These are phyloP conservation scores for Anoplophora glabripennis DNA, from an alignment of 1,140 invertebrate species.

Conservation along the genomic window DNA sequence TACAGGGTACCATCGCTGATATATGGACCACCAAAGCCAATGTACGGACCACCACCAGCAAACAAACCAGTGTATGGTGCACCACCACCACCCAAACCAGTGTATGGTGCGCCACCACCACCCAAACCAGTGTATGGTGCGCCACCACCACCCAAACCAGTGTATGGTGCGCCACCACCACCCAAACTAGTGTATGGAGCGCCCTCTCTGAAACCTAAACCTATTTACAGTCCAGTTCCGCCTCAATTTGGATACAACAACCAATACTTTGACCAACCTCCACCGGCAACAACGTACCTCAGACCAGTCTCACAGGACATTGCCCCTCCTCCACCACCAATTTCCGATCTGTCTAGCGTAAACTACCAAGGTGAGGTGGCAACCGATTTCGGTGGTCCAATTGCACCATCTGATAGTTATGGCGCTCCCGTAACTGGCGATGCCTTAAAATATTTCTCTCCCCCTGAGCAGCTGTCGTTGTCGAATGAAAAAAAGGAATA, in stretches of 20 bases:
- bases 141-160: neutral
- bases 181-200: constrained; percentile 1
- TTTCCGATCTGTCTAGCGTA: constrained; percentile 15
- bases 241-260: neutral
- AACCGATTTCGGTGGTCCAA: constrained; percentile 10
- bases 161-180: constrained; percentile 7
- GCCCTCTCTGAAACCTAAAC: neutral
- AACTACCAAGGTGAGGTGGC: constrained; percentile 10
- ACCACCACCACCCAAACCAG: constrained; percentile 24
- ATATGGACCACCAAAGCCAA: constrained; percentile 28
- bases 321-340: constrained; percentile 15
- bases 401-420: constrained; percentile 32
- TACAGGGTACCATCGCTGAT: constrained; percentile 28
- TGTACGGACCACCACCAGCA: constrained; percentile 27
- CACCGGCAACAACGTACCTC: constrained; percentile 11
- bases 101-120: neutral
- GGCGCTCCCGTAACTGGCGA: constrained; percentile 28
- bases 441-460: constrained; percentile 15
- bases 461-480: constrained; percentile 31
- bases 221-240: neutral
- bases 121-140: neutral
- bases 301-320: constrained; percentile 15
- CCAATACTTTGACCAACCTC: neutral
- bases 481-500: constrained; percentile 21
- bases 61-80: constrained; percentile 12